These are phyloP conservation scores for Halesus radiatus DNA, from an alignment of 1,140 invertebrate genomes.

Conservation along the genomic window DNA sequence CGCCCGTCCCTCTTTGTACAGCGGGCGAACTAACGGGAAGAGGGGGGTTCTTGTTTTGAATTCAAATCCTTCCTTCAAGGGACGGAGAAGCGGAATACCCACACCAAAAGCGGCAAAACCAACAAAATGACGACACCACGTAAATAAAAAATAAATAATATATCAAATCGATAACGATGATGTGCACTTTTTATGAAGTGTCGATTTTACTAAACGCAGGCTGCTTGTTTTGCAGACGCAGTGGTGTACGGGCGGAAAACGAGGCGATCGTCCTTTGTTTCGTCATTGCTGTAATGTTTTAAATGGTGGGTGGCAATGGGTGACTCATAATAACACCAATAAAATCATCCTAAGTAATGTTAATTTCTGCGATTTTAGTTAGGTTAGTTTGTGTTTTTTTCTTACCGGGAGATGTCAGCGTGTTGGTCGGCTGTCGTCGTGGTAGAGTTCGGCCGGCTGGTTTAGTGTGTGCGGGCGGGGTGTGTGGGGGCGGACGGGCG, in stretches of 20 bases:
- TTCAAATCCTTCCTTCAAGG: slow-evolving; percentile 8
- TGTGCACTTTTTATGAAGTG: background rate
- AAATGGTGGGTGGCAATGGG: slow-evolving; percentile 13
- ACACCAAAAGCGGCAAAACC: background rate
- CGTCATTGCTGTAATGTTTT: background rate
- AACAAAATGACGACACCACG: background rate
- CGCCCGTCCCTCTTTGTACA: slow-evolving; percentile 5
- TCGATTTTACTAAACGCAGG: background rate
- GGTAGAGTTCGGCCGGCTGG: background rate
- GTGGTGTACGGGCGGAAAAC: background rate
- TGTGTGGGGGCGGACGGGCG: background rate
- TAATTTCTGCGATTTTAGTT: too few relatives aligned
- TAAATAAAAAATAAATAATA: background rate
- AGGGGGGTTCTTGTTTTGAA: slow-evolving; percentile 42
- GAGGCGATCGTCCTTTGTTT: slow-evolving; percentile 9
- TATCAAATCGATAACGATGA: too few relatives aligned
- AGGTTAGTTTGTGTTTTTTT: background rate
- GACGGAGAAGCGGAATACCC: too few relatives aligned
- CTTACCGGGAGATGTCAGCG: slow-evolving; percentile 26
- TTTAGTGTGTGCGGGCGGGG: background rate
- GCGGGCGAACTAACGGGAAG: slow-evolving; percentile 48
- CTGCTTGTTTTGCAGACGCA: background rate
- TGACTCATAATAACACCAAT: too few relatives aligned
- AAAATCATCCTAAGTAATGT: too few relatives aligned
- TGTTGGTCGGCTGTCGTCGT: background rate